A percentile compares a stretch with the other conserved stretches of the same genome.
These are phyloP conservation scores for Drosophila kurseongensis DNA, from an alignment of 1,140 invertebrate genomes.

Conservation along the genomic window DNA sequence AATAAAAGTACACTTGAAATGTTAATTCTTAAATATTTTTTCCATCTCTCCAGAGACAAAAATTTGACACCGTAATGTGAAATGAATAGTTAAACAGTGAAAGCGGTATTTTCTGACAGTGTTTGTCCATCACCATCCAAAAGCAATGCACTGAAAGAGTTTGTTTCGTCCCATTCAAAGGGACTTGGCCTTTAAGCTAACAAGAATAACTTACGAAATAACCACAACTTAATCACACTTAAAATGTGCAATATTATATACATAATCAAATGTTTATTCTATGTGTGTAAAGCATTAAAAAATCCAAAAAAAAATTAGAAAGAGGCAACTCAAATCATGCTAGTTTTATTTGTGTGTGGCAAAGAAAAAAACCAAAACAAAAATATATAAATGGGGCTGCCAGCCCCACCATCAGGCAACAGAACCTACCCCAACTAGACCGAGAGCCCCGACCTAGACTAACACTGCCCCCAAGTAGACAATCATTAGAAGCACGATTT, in stretches of 20 bases:
- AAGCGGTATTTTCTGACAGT: background rate
- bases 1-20: too few species aligned
- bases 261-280: slow-evolving; percentile 61
- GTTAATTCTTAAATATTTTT: background rate
- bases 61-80: too few species aligned
- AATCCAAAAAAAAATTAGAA: slow-evolving; percentile 45
- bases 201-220: slow-evolving; percentile 27
- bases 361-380: background rate
- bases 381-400: too few species aligned
- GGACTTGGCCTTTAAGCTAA: slow-evolving; percentile 26
- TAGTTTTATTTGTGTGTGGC: slow-evolving; percentile 53
- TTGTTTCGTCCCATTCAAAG: slow-evolving; percentile 30
- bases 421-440: slow-evolving; percentile 19
- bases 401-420: background rate
- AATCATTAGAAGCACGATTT: slow-evolving; percentile 35
- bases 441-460: slow-evolving; percentile 8
- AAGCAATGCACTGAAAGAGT: background rate
- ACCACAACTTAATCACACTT: slow-evolving; percentile 36
- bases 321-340: slow-evolving; percentile 31
- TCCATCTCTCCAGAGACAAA: background rate
- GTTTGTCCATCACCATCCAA: too few species aligned
- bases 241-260: slow-evolving; percentile 31
- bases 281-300: slow-evolving; percentile 66
- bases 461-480: slow-evolving; percentile 20
- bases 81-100: background rate